Base-by-base conservation (phyloP, 2,113 vertebrate species). In the Peromyscus californicus region DNA sequence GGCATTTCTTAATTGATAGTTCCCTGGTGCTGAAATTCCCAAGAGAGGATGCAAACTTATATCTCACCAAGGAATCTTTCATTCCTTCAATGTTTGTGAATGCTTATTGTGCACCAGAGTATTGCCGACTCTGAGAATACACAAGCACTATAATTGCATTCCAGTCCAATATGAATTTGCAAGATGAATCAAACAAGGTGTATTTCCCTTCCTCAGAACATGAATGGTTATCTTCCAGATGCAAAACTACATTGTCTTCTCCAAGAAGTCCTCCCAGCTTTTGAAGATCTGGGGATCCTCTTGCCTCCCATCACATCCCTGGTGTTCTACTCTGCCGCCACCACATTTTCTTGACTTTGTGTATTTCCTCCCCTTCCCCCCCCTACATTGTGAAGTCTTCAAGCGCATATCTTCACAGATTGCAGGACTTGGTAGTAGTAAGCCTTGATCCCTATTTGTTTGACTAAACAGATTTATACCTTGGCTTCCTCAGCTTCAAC, bases 1-100 rank as follows among this genome's bases (percentile, higher is more conserved):
- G 54, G 26, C 24, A 17, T 91, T 93, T 96, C 65, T 90, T 95
- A 85, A 16, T 45, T 84, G 45, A n/a, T 31, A 48, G 48, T 90
- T 95, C 72, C 59, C 90, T 95, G 74, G 31, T 74, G 61, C 86
- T 88, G 21, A 61, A 89, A 78, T 78, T 93, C 76, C 85, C 51
- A 39, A 95, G 42, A 78, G 51, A 89, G 48, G 75, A 17, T 67
- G 4, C n/a, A 92, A 63, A 90, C 54, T 67, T n/a, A 12, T 39
- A 78, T 89, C 83, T 75, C 72, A 78, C 42, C 65, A 78, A 91
- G 57, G 42, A 91, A 48, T 61, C 22, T 6, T 65, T 86, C 15
- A 21, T 65, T 75, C 17, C 1, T 36, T 89, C 31, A 51, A 7
- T n/a, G 13, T 89, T 61, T 90, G 24, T 59, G 86, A 83, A 42